Conservation (phyloP, 2,888 invertebrate species). For the Folsomia manolachei region DNA sequence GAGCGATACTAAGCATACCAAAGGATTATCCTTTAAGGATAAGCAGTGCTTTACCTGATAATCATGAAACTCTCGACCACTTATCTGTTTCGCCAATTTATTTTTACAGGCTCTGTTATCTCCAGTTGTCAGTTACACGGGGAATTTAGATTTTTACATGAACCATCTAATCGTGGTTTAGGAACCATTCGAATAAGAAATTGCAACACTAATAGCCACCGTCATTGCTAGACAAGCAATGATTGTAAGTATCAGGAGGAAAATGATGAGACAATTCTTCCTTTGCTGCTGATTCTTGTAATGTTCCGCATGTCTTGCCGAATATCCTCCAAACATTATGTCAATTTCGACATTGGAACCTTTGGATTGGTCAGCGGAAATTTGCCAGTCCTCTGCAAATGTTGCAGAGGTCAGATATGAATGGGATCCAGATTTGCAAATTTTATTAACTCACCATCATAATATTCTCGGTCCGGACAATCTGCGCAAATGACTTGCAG, state of each 20-base stretch:
- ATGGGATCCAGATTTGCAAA: no score
- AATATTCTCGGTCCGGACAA: conserved; percentile 34
- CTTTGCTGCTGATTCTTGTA: not conserved
- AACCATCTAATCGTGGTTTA: no score
- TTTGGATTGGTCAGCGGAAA: no score
- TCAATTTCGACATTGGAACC: no score
- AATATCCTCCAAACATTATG: not conserved
- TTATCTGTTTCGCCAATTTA: no score
- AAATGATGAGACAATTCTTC: not conserved
- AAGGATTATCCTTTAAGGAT: no score
- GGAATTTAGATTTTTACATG: no score
- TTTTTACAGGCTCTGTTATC: no score
- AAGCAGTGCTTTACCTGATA: no score
- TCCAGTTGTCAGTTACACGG: no score
- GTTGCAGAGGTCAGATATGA: not conserved
- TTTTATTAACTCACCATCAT: conserved; percentile 23
- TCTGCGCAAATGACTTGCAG: conserved; percentile 16
- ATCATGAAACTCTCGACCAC: no score
- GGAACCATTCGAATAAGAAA: not conserved
- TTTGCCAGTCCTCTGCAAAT: not conserved
- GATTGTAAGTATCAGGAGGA: not conserved
- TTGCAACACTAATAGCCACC: not conserved
- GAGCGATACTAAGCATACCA: no score
- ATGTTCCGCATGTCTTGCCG: not conserved
- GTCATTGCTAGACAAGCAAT: not conserved